phyloP scores from a whole-genome alignment of 2,113 vertebrate genomes.

The Tretioscincus oriximinensis region DNA sequence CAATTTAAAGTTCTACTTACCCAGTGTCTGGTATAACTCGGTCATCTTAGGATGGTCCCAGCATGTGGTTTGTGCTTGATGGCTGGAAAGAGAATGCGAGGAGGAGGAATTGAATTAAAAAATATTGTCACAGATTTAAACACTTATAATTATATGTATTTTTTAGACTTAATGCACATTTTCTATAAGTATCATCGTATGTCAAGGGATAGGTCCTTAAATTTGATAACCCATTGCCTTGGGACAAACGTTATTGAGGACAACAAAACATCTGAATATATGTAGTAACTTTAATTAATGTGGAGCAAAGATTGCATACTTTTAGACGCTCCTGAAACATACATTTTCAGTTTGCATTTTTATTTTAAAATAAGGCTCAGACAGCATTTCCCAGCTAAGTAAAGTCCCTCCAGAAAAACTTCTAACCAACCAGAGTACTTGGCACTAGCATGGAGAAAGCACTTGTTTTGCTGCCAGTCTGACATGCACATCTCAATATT shows the following conservation, averaged over 20 bases:
- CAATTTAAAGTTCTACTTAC: slow-evolving; percentile 70
- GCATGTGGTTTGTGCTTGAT: slow-evolving; percentile 97
- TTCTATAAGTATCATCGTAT: neutral
- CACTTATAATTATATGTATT: too few species aligned
- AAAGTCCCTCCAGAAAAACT: too few species aligned
- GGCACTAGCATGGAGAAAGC: too few species aligned
- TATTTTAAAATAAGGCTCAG: too few species aligned
- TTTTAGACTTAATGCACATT: neutral
- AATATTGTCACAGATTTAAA: neutral
- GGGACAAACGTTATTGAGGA: neutral
- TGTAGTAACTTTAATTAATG: too few species aligned
- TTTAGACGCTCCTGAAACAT: too few species aligned
- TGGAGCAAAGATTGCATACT: too few species aligned
- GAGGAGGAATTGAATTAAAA: neutral
- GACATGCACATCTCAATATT: too few species aligned
- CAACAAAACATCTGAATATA: neutral
- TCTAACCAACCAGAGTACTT: too few species aligned
- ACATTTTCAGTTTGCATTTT: too few species aligned
- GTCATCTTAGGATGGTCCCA: slow-evolving; percentile 99
- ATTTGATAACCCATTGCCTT: neutral
- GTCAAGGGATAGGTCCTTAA: neutral
- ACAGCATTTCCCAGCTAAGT: too few species aligned
- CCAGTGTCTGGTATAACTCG: slow-evolving; percentile 92
- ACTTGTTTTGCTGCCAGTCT: too few species aligned
- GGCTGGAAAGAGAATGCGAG: slow-evolving; percentile 72